A percentile compares a stretch with the other conserved stretches of the same genome.
Conservation (phyloP, 1,140 invertebrate genomes). For the Carposina sasakii region DNA sequence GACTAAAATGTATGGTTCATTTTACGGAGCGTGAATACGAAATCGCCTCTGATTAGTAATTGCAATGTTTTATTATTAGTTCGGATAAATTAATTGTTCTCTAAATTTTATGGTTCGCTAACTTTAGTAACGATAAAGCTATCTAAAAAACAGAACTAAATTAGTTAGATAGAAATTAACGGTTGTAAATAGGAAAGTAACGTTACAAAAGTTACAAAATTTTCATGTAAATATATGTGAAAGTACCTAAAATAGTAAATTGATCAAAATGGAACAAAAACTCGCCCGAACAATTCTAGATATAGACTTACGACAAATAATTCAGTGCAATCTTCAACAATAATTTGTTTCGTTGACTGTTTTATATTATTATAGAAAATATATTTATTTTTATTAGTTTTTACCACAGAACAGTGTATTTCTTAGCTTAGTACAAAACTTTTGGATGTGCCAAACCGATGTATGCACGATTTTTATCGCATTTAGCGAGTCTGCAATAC, state of each 20-base stretch:
- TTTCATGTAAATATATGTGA: conserved; percentile 58
- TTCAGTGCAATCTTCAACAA: conserved; percentile 59
- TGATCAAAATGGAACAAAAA: conserved; percentile 61
- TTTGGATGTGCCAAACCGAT: conserved; percentile 65
- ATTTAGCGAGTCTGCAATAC: conserved; percentile 59
- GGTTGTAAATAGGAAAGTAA: conserved; percentile 56
- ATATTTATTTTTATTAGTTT: conserved; percentile 63
- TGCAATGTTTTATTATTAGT: conserved; percentile 15
- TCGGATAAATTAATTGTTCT: conserved; percentile 17
- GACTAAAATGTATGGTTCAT: conserved; percentile 33
- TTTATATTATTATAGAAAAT: conserved; percentile 33
- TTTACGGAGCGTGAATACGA: conserved; percentile 38
- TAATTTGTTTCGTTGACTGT: conserved; percentile 51
- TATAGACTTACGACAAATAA: conserved; percentile 39
- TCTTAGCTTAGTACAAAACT: conserved; percentile 64
- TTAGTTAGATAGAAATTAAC: conserved; percentile 62
- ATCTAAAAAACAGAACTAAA: too few species aligned
- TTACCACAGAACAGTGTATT: conserved; percentile 54
- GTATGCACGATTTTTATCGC: conserved; percentile 56
- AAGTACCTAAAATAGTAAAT: conserved; percentile 45
- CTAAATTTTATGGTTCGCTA: too few species aligned
- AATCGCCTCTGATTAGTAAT: conserved; percentile 67
- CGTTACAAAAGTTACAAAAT: conserved; percentile 46
- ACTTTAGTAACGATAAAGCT: too few species aligned
- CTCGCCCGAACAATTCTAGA: conserved; percentile 66